Base-by-base conservation (phyloP, 2,113 vertebrate genomes). In the Corvus moneduloides region DNA sequence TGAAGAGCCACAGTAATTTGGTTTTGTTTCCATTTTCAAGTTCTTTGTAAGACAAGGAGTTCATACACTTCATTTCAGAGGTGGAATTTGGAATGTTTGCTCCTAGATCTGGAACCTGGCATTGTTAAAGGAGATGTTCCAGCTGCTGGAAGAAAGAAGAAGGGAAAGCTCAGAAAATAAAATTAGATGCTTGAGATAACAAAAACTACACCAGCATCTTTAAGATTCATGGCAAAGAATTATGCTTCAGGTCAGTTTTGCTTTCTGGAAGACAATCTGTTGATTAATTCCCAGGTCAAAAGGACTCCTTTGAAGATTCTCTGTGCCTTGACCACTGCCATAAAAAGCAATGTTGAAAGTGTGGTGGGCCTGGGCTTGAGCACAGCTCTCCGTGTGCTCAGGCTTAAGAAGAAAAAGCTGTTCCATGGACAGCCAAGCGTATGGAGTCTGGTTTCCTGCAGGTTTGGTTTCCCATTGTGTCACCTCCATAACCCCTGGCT, bases 351-450 rank as follows among this genome's bases (percentile, higher is more conserved):
- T 4, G 4, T 28, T 39, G 52, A 35, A 43, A 33, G 11, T 4
- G 12, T 35, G 16, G 39, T 33, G 74, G 51, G 37, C 16, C 55
- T 62, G 46, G 18, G 21, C 49, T 74, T 43, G 39, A 75, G 52
- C 52, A 24, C 6, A 2, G 46, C 49, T 85, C 43, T 7, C 39
- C 0, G 0, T 1, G 3, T 76, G 46, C 52, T 88, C 23, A 59
- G 32, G 27, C 44, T 82, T 16, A 28, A 35, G 67, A 52, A 37
- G 61, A 46, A 59, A 72, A 44, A 46, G 24, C 52, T 39, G 16
- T 41, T 68, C 69, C 6, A 3, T 61, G 43, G 32, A 6, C 32
- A 76, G 9, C 33, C 3, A 5, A 16, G 35, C 0, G 3, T 15
- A 28, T 4, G 10, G 79, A 77, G 39, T 28, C 39, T 33, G 20